phyloP scores from a whole-genome alignment of 2,113 vertebrate genomes.

The Odocoileus virginianus region DNA sequence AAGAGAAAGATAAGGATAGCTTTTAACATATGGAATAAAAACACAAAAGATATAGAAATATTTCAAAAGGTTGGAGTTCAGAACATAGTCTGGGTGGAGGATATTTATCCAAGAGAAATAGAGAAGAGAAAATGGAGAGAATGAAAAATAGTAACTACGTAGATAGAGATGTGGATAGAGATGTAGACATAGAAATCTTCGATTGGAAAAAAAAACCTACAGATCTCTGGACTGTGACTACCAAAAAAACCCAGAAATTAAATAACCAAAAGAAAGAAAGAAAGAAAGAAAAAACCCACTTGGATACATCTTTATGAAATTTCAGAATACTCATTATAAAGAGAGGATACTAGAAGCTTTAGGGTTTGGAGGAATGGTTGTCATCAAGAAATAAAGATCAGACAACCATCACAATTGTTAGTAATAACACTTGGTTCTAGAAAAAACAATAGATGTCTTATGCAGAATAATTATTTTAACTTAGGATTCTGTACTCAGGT shows the following conservation, averaged over 20 bases:
- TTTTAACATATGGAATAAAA: neutral
- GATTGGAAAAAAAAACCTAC: neutral
- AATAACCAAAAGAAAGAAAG: neutral
- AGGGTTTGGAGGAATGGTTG: too few species aligned
- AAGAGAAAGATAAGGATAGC: neutral
- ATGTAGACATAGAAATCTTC: neutral
- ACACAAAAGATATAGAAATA: neutral
- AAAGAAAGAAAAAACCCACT: neutral
- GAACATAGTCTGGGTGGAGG: neutral
- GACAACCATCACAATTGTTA: too few species aligned
- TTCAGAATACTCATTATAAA: too few species aligned
- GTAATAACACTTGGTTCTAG: neutral
- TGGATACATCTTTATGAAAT: neutral
- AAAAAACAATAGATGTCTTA: neutral
- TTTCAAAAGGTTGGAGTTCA: neutral
- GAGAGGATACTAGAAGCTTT: too few species aligned
- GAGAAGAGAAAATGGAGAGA: neutral
- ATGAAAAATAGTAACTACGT: neutral
- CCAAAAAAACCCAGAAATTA: neutral
- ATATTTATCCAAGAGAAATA: neutral
- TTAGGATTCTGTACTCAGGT: neutral
- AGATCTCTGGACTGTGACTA: neutral
- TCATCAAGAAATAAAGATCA: too few species aligned
- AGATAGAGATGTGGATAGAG: neutral
- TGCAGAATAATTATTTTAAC: neutral